Evolutionary conservation across 2,113 vertebrate genomes (phyloP).

Genomic region (Labrus mixtus): DNA sequence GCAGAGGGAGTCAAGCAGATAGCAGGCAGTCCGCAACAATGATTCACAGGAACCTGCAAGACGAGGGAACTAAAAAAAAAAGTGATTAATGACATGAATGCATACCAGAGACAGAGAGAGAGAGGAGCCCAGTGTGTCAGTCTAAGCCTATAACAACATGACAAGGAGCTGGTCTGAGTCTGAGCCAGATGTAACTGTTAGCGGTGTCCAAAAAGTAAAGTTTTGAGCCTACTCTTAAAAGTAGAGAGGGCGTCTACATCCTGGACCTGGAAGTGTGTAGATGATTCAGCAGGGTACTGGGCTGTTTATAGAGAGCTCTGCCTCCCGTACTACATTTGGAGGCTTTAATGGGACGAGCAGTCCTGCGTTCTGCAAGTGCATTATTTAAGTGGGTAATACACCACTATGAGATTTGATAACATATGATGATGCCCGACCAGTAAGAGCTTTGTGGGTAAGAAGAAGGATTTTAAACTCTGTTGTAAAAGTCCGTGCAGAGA

Average conservation of each 20-base stretch:
- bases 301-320: neutral
- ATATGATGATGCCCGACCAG: neutral
- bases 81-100: no score
- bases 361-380: neutral
- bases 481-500: neutral
- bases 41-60: no score
- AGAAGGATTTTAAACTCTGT: neutral
- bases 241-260: neutral
- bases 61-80: no score
- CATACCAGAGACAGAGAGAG: no score
- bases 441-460: neutral
- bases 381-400: neutral
- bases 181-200: no score
- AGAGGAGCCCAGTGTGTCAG: no score
- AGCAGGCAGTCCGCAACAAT: no score
- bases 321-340: neutral
- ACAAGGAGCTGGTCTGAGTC: no score
- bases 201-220: neutral
- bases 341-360: neutral
- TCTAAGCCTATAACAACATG: no score
- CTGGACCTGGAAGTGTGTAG: no score
- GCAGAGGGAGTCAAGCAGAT: no score
- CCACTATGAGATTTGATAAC: no score
- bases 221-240: neutral
- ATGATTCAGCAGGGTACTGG: neutral